These are phyloP conservation scores for Eugnorisma glareosa DNA, from an alignment of 2,888 invertebrate species.

Conservation along the genomic window DNA sequence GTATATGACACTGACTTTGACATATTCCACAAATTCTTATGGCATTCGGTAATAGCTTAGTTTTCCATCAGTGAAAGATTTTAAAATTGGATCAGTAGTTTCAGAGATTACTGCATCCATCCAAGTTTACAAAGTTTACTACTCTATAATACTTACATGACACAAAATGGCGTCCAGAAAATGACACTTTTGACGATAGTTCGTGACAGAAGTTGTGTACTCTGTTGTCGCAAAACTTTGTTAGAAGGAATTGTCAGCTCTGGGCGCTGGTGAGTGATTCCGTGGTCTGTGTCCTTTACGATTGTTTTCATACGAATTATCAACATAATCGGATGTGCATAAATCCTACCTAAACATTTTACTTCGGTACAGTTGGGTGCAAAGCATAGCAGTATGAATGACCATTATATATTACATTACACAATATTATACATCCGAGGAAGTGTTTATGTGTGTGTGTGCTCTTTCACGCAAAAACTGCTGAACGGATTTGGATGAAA, in stretches of 20 bases:
- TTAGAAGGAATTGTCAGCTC: not conserved
- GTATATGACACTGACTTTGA: no score
- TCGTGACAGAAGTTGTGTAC: not conserved
- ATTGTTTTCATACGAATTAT: constrained; percentile 47
- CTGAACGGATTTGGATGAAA: no score
- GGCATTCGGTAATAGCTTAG: no score
- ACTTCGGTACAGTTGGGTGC: not conserved
- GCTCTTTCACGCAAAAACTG: no score
- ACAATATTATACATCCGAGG: not conserved
- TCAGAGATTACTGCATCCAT: not conserved
- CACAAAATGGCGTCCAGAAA: not conserved
- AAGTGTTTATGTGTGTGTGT: no score
- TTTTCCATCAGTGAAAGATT: no score
- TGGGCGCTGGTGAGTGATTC: not conserved
- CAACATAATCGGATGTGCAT: constrained; percentile 20
- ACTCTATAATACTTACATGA: not conserved
- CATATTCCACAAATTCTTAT: no score
- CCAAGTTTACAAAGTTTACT: not conserved
- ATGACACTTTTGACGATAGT: not conserved
- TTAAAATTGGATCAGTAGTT: not conserved
- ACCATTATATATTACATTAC: not conserved
- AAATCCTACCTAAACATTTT: constrained; percentile 21
- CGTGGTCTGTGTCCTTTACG: not conserved
- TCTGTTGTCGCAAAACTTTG: not conserved
- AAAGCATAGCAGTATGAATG: not conserved